phyloP scores from a whole-genome alignment of 2,113 vertebrate genomes.

The Podarcis cretensis region DNA sequence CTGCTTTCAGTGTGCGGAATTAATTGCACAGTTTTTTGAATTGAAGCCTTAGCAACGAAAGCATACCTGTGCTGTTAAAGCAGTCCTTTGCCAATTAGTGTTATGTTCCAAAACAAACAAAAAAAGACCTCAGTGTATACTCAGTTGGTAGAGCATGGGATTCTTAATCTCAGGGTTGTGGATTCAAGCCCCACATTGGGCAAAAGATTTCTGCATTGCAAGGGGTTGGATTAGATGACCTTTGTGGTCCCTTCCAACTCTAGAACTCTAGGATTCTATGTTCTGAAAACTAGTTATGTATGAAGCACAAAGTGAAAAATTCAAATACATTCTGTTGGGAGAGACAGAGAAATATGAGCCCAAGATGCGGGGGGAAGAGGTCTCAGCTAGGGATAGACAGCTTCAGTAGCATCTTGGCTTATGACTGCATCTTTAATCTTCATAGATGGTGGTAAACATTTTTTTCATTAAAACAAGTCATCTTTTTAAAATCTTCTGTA shows the following conservation, averaged over 20 bases:
- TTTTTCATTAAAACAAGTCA: slow-evolving; percentile 58
- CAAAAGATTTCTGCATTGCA: too few species aligned
- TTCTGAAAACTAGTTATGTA: slow-evolving; percentile 35
- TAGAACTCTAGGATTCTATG: too few species aligned
- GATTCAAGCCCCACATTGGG: too few species aligned
- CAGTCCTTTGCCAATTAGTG: neutral
- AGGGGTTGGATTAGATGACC: too few species aligned
- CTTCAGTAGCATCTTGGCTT: slow-evolving; percentile 24
- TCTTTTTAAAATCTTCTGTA: slow-evolving; percentile 65
- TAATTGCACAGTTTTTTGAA: neutral
- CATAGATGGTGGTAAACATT: slow-evolving; percentile 60
- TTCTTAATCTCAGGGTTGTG: too few species aligned
- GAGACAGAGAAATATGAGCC: slow-evolving; percentile 21
- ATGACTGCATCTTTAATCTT: slow-evolving; percentile 54
- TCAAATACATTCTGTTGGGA: neutral
- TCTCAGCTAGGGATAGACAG: slow-evolving; percentile 45
- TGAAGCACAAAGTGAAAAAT: slow-evolving; percentile 41
- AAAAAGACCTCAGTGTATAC: slow-evolving; percentile 13
- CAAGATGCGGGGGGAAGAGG: neutral
- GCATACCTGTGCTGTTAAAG: neutral
- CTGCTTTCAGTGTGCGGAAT: neutral
- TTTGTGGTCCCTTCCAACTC: too few species aligned
- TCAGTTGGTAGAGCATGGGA: too few species aligned
- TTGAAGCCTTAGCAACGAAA: neutral
- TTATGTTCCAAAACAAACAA: neutral